A percentile compares a stretch with the other conserved stretches of the same genome.
Conservation (phyloP, 2,797 vertebrate genomes). For the Triplophysa yarkandensis region DNA sequence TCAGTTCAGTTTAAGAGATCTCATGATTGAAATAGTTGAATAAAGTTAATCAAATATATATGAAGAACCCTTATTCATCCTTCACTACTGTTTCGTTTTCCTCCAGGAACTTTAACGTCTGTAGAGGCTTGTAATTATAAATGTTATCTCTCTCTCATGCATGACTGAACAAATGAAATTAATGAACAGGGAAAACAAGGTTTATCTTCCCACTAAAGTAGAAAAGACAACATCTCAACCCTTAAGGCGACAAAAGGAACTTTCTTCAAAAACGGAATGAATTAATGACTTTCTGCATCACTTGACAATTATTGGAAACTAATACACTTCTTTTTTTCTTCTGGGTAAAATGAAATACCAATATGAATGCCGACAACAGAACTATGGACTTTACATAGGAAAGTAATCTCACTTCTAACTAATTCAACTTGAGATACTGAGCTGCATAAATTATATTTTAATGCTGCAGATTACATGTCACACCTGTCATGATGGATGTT, state of each 20-base stretch:
- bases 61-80: constrained; percentile 35
- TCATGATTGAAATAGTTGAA: constrained; percentile 5
- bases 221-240: constrained; percentile 25
- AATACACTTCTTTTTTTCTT: constrained; percentile 18
- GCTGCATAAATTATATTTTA: neutral
- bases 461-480: neutral
- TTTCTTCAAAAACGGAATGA: constrained; percentile 33
- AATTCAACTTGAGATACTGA: neutral
- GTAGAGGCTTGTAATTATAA: constrained; percentile 39
- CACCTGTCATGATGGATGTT: neutral
- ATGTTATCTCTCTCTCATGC: constrained; percentile 40
- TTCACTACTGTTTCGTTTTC: constrained; percentile 14
- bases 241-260: neutral
- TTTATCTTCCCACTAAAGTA: constrained; percentile 33
- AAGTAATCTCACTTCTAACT: neutral
- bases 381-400: neutral
- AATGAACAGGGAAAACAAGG: constrained; percentile 31
- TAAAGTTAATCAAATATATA: neutral
- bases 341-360: neutral
- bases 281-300: constrained; percentile 36
- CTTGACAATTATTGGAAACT: constrained; percentile 17
- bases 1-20: neutral
- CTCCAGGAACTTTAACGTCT: constrained; percentile 19
- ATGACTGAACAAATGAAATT: constrained; percentile 47
- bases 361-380: neutral